These are phyloP conservation scores for Vanessa cardui DNA, from an alignment of 2,888 invertebrate species.

Conservation along the genomic window DNA sequence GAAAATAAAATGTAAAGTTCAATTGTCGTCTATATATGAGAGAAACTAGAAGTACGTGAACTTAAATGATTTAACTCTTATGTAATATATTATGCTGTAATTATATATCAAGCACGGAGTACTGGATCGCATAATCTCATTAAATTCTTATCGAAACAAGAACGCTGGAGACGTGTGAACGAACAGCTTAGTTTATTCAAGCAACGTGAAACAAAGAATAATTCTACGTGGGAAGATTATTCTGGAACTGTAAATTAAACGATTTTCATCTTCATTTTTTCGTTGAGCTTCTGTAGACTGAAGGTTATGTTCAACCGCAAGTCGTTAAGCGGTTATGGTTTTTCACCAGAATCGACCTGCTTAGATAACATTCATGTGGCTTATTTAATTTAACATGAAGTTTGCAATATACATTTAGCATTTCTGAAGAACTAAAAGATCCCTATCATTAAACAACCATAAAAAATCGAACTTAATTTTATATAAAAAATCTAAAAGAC, in stretches of 20 bases:
- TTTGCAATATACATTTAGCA: too few relatives aligned
- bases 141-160: slow-evolving; percentile 2
- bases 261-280: slow-evolving; percentile 21
- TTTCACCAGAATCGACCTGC: not conserved
- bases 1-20: too few relatives aligned
- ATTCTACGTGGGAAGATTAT: slow-evolving; percentile 46
- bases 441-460: too few relatives aligned
- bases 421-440: too few relatives aligned
- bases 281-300: not conserved
- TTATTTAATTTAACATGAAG: too few relatives aligned
- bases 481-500: too few relatives aligned
- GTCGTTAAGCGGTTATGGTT: too few relatives aligned
- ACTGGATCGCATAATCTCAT: not conserved
- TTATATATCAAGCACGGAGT: not conserved
- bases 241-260: slow-evolving; percentile 23
- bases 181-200: slow-evolving; percentile 37
- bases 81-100: not conserved
- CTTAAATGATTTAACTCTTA: not conserved
- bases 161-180: slow-evolving; percentile 47
- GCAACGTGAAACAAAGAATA: slow-evolving; percentile 47
- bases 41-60: too few relatives aligned
- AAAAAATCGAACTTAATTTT: too few relatives aligned
- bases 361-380: not conserved
- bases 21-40: too few relatives aligned
- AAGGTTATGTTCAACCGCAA: not conserved